phyloP scores from a whole-genome alignment of 2,113 vertebrate genomes.

The Tor tambroides region DNA sequence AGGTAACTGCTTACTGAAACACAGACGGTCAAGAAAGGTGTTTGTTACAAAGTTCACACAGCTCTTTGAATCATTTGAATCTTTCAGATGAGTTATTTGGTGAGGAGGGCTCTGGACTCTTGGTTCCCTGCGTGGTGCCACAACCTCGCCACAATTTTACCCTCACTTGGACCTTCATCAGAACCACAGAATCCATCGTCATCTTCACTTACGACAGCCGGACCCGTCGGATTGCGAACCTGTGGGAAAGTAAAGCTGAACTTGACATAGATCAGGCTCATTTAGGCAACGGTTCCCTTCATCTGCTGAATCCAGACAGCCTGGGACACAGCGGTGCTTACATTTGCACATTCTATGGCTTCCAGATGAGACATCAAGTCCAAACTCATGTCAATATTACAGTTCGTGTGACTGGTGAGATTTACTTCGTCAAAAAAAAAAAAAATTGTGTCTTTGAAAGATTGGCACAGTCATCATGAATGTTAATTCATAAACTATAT shows the following conservation, averaged over 20 bases:
- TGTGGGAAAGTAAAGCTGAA: conserved; percentile 68
- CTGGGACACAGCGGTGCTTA: conserved; percentile 70
- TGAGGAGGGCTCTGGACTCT: conserved; percentile 65
- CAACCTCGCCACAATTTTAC: conserved; percentile 71
- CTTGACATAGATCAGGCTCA: conserved; percentile 68
- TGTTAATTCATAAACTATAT: neutral
- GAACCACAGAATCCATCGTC: conserved; percentile 56
- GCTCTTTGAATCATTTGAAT: neutral
- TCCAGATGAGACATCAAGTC: conserved; percentile 67
- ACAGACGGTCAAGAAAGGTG: neutral
- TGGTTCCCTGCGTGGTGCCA: conserved; percentile 71
- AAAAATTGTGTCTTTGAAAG: neutral
- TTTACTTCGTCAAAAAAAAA: neutral
- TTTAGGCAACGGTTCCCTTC: conserved; percentile 71
- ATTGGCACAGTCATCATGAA: neutral
- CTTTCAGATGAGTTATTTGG: conserved; percentile 66
- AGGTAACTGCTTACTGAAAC: conserved; percentile 62
- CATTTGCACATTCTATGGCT: conserved; percentile 69
- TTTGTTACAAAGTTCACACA: neutral
- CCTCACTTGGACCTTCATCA: conserved; percentile 74
- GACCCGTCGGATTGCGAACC: conserved; percentile 62
- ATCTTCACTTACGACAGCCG: conserved; percentile 73
- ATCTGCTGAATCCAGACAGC: conserved; percentile 63
- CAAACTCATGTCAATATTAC: conserved; percentile 73
- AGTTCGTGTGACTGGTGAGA: conserved; percentile 60